A percentile compares a stretch with the other conserved stretches of the same genome.
Evolutionary conservation across 2,113 vertebrate species (phyloP).

Genomic region (Cynopterus brachyotis): DNA sequence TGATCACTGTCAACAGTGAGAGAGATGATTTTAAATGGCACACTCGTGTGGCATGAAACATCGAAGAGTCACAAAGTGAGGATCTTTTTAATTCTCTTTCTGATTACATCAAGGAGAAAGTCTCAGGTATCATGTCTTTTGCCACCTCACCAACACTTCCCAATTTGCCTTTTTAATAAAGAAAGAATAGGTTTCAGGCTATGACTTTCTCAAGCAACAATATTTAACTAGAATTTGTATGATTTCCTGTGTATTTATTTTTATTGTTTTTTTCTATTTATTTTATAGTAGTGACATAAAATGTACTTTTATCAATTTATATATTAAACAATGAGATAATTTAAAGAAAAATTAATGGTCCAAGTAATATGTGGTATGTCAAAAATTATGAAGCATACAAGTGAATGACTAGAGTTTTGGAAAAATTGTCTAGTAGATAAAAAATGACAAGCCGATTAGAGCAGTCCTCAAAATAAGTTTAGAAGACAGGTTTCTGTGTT

Average conservation of each 20-base stretch:
- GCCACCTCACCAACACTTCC: background rate
- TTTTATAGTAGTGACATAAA: background rate
- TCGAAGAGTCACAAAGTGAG: background rate
- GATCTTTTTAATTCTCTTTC: background rate
- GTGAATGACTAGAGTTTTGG: background rate
- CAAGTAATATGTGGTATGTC: background rate
- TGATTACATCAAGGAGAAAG: background rate
- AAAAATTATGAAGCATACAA: background rate
- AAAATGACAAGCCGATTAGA: background rate
- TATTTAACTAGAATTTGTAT: background rate
- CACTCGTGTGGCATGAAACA: background rate
- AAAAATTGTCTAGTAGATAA: background rate
- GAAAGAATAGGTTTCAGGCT: background rate
- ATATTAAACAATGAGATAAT: background rate
- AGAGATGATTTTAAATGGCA: background rate
- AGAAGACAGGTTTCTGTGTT: constrained; percentile 3
- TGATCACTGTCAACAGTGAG: background rate
- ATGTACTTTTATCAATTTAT: background rate
- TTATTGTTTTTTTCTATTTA: background rate
- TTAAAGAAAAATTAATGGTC: background rate
- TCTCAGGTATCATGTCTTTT: background rate
- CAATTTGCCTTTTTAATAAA: background rate
- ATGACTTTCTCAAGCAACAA: background rate
- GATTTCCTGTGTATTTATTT: background rate
- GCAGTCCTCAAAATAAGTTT: background rate